Percentiles rank a stretch among this genome's conserved stretches.
These are phyloP conservation scores for Watersipora subatra DNA, from an alignment of 1,140 invertebrate species.

Conservation along the genomic window DNA sequence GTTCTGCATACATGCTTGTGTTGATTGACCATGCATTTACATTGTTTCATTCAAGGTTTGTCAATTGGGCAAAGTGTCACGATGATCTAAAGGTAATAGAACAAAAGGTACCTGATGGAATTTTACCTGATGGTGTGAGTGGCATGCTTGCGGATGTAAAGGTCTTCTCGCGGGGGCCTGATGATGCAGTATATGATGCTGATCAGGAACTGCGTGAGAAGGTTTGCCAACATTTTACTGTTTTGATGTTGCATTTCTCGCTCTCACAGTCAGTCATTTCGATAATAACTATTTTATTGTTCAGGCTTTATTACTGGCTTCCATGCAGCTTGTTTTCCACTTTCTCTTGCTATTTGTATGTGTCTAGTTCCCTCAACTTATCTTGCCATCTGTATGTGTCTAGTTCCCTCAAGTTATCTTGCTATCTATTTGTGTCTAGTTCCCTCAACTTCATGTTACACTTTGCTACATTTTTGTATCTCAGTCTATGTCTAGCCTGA, in stretches of 20 bases:
- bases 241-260: not conserved
- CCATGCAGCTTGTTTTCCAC: not conserved
- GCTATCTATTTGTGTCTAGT: too few species aligned
- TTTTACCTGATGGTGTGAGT: conserved; percentile 22
- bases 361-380: too few species aligned
- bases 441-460: too few species aligned
- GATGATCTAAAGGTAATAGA: conserved; percentile 21
- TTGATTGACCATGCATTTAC: too few species aligned
- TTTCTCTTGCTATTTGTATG: not conserved
- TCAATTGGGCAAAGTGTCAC: conserved; percentile 23
- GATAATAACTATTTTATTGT: too few species aligned
- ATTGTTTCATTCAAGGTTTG: conserved; percentile 18
- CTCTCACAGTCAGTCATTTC: too few species aligned
- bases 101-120: conserved; percentile 18
- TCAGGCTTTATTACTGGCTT: too few species aligned
- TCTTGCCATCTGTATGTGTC: not conserved
- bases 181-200: conserved; percentile 32
- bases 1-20: too few species aligned
- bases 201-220: conserved; percentile 25
- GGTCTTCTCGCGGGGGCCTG: conserved; percentile 26
- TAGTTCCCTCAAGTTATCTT: too few species aligned
- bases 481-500: too few species aligned
- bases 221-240: conserved; percentile 13
- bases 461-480: too few species aligned
- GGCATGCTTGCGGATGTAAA: conserved; percentile 28